Conservation (phyloP, 2,888 invertebrate species). For the Rotaria magnacalcarata region DNA sequence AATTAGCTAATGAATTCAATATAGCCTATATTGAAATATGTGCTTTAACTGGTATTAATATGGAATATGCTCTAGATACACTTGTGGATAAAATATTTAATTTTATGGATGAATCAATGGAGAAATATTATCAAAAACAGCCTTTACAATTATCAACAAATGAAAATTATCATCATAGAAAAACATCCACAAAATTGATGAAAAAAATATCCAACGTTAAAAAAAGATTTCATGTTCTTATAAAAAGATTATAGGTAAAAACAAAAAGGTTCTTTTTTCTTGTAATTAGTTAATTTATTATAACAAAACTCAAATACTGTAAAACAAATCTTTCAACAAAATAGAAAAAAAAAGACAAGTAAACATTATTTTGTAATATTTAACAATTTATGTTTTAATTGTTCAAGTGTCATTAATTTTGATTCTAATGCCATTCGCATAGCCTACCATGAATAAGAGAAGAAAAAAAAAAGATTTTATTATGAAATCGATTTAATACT, state of each 20-base stretch:
- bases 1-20: background rate
- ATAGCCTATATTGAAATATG: background rate
- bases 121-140: constrained; percentile 1
- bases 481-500: background rate
- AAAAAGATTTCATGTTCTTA: background rate
- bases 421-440: constrained; percentile 42
- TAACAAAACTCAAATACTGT: background rate
- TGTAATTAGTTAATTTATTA: background rate
- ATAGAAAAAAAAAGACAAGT: background rate
- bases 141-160: background rate
- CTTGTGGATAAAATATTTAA: background rate
- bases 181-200: background rate
- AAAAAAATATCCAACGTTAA: background rate
- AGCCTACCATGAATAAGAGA: background rate
- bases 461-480: too few relatives aligned
- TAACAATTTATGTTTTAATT: background rate
- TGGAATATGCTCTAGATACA: background rate
- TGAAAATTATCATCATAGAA: background rate
- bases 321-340: background rate
- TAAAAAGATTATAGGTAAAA: background rate
- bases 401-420: constrained; percentile 27
- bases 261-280: background rate
- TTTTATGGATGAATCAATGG: background rate
- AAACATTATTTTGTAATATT: background rate
- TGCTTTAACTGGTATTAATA: background rate